Conservation (phyloP, 2,888 invertebrate genomes). For the Cheilosia soror region DNA sequence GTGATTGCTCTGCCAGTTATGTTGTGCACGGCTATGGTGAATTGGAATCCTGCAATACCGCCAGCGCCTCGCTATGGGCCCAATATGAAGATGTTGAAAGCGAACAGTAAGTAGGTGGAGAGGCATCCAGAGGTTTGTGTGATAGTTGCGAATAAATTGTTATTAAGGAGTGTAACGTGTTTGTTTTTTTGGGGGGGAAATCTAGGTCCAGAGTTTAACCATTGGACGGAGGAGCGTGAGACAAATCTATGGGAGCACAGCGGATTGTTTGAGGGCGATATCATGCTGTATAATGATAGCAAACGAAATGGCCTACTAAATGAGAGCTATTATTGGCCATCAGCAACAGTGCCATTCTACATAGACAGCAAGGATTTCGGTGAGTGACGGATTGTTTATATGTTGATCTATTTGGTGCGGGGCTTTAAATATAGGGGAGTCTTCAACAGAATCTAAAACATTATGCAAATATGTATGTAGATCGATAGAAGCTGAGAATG, state of each 20-base stretch:
- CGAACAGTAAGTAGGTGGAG: constrained; percentile 80
- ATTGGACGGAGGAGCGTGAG: constrained; percentile 84
- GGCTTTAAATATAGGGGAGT: background rate
- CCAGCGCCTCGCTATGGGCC: constrained; percentile 80
- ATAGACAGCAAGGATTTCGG: constrained; percentile 85
- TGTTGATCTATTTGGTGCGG: background rate
- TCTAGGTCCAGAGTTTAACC: constrained; percentile 81
- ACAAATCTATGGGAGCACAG: constrained; percentile 85
- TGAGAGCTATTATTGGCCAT: constrained; percentile 84
- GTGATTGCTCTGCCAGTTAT: constrained; percentile 58
- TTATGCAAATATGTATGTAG: no score
- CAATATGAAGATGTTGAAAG: constrained; percentile 80
- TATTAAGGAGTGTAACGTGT: constrained; percentile 65
- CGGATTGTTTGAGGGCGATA: constrained; percentile 87
- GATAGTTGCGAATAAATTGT: constrained; percentile 51
- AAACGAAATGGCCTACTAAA: constrained; percentile 84
- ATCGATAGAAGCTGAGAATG: no score
- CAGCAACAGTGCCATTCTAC: constrained; percentile 85
- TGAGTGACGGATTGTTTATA: constrained; percentile 79
- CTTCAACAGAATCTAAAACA: no score
- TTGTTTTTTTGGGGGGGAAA: background rate
- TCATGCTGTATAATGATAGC: constrained; percentile 84
- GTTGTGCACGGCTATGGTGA: constrained; percentile 44
- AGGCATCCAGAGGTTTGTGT: constrained; percentile 67
- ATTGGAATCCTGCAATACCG: constrained; percentile 78